A percentile compares a stretch with the other conserved stretches of the same genome.
Evolutionary conservation across 2,797 vertebrate genomes (phyloP).

Genomic region (Diplodus puntazzo): DNA sequence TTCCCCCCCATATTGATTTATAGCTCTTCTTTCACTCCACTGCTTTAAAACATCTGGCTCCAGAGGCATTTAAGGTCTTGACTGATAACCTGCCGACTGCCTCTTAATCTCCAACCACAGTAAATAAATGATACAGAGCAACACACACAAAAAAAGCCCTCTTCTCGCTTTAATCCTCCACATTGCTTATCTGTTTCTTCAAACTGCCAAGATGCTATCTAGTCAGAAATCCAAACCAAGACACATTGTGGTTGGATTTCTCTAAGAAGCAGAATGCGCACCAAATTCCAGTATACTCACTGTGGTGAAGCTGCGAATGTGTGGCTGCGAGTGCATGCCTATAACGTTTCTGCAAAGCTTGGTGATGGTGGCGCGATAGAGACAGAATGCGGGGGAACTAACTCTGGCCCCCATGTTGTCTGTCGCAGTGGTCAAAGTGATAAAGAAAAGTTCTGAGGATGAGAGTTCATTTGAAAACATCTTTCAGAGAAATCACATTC

Average conservation of each 20-base stretch:
- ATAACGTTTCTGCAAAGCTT: slow-evolving; percentile 9
- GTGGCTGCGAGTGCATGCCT: slow-evolving; percentile 17
- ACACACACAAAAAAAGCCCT: not conserved
- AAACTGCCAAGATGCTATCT: slow-evolving; percentile 31
- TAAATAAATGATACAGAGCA: not conserved
- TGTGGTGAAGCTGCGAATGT: slow-evolving; percentile 58
- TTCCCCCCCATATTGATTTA: slow-evolving; percentile 48
- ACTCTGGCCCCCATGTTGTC: not conserved
- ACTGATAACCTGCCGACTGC: slow-evolving; percentile 48
- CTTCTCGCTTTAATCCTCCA: slow-evolving; percentile 37
- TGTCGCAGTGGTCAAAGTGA: slow-evolving; percentile 30
- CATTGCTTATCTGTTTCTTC: slow-evolving; percentile 41
- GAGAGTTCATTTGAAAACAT: slow-evolving; percentile 31
- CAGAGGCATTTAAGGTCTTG: slow-evolving; percentile 55
- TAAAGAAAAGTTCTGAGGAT: slow-evolving; percentile 24
- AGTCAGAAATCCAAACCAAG: slow-evolving; percentile 40
- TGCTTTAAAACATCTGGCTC: slow-evolving; percentile 68
- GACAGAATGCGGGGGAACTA: not conserved
- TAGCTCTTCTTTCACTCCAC: slow-evolving; percentile 29
- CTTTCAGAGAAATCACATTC: slow-evolving; percentile 50
- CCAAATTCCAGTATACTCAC: slow-evolving; percentile 48
- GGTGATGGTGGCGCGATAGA: slow-evolving; percentile 26
- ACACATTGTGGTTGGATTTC: slow-evolving; percentile 41
- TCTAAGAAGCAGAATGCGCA: slow-evolving; percentile 42
- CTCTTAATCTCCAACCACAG: slow-evolving; percentile 40